Conservation (phyloP, 1,140 invertebrate species). For the Bombyx mandarina region DNA sequence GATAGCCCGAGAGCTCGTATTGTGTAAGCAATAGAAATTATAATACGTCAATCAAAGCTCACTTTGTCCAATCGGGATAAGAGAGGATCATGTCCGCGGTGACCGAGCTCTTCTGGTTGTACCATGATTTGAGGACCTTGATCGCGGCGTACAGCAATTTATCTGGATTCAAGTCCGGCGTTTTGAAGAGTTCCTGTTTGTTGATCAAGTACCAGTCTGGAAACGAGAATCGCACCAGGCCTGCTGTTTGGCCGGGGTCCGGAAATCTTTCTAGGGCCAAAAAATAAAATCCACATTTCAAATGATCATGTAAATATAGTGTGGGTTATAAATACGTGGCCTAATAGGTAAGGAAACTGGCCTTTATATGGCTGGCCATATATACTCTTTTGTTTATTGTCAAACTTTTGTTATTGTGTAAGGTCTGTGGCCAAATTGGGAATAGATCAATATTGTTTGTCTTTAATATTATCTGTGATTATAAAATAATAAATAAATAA, state of each 20-base stretch:
- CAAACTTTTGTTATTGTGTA: too few relatives aligned
- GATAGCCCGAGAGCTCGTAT: too few relatives aligned
- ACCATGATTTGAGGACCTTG: constrained; percentile 28
- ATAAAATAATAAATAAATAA: too few relatives aligned
- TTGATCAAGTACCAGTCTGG: constrained; percentile 29
- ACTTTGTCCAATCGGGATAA: constrained; percentile 25
- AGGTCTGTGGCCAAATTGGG: too few relatives aligned
- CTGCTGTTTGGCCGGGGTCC: constrained; percentile 24
- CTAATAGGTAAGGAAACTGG: too few relatives aligned
- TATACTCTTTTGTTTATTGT: too few relatives aligned
- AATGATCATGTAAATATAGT: too few relatives aligned
- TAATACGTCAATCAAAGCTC: constrained; percentile 10
- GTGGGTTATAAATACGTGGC: too few relatives aligned
- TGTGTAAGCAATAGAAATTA: too few relatives aligned
- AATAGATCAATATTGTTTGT: too few relatives aligned
- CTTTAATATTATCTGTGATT: too few relatives aligned
- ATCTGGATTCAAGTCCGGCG: constrained; percentile 14
- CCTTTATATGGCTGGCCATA: too few relatives aligned
- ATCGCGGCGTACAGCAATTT: constrained; percentile 25
- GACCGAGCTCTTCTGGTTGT: constrained; percentile 20
- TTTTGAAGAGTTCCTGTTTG: constrained; percentile 8
- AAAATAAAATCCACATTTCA: background rate
- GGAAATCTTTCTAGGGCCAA: constrained; percentile 18
- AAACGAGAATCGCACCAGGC: constrained; percentile 24
- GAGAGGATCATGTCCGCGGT: constrained; percentile 18